Percentiles rank a stretch among this genome's conserved stretches.
These are phyloP conservation scores for Exocentrus adspersus DNA, from an alignment of 2,888 invertebrate species.

Conservation along the genomic window DNA sequence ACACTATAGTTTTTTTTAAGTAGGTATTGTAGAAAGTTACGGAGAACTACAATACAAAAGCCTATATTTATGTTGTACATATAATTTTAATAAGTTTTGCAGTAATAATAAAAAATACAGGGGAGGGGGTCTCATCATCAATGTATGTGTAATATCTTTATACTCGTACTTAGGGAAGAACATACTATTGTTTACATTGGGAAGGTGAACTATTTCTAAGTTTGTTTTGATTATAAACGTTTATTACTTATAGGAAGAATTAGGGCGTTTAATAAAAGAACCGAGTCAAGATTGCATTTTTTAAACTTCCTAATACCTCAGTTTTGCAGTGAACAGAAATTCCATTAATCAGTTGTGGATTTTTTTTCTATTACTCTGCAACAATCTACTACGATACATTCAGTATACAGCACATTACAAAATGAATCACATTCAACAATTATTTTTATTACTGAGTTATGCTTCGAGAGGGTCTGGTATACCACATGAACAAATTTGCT, in stretches of 20 bases:
- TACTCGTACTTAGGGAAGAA: conserved; percentile 35
- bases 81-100: too few species aligned
- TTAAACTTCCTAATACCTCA: conserved; percentile 42
- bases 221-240: conserved; percentile 40
- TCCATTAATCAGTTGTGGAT: conserved; percentile 44
- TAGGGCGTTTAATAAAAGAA: conserved; percentile 7
- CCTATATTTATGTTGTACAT: too few species aligned
- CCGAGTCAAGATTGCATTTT: background rate
- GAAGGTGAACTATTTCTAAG: conserved; percentile 40
- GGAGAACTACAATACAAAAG: too few species aligned
- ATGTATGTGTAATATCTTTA: conserved; percentile 33
- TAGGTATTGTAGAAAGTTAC: too few species aligned
- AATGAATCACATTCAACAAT: conserved; percentile 61
- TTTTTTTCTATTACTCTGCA: conserved; percentile 45
- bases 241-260: conserved; percentile 6
- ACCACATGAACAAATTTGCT: conserved; percentile 15
- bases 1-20: background rate
- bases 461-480: conserved; percentile 22
- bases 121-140: background rate
- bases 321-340: conserved; percentile 45
- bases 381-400: conserved; percentile 58
- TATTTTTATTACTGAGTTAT: conserved; percentile 55
- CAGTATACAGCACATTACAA: conserved; percentile 61
- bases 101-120: conserved; percentile 7
- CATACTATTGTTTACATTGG: conserved; percentile 36